phyloP scores from a whole-genome alignment of 2,888 invertebrate species.

The Petrolisthes manimaculis region DNA sequence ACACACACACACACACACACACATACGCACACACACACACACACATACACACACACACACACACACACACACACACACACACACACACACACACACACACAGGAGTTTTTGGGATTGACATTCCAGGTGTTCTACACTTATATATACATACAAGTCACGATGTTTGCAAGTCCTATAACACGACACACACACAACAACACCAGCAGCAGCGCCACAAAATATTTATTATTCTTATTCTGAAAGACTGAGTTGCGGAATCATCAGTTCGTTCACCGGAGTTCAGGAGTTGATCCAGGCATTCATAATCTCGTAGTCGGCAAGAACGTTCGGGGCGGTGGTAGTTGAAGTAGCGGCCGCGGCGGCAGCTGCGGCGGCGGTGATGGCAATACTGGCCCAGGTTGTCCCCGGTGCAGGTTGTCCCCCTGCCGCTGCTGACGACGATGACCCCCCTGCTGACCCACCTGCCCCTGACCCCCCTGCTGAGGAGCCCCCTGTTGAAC shows the following conservation, averaged over 20 bases:
- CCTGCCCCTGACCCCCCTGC: background rate
- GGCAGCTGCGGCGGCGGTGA: slow-evolving; percentile 35
- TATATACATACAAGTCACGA: too few relatives aligned
- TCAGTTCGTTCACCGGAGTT: background rate
- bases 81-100: too few relatives aligned
- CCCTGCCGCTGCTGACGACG: background rate
- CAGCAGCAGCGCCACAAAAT: background rate
- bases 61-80: background rate
- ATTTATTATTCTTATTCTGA: background rate
- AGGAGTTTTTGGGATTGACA: too few relatives aligned
- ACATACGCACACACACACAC: too few relatives aligned
- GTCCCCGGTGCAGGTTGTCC: background rate
- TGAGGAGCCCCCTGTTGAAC: background rate
- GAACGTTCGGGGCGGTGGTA: slow-evolving; percentile 55
- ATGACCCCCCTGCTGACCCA: background rate
- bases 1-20: background rate
- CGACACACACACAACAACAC: too few relatives aligned
- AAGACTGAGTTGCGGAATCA: slow-evolving; percentile 1
- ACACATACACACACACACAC: background rate
- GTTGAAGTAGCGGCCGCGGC: slow-evolving; percentile 36
- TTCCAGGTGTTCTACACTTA: too few relatives aligned
- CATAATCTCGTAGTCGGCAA: slow-evolving; percentile 64
- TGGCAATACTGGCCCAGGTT: slow-evolving; percentile 41
- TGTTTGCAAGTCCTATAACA: too few relatives aligned
- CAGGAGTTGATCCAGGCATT: slow-evolving; percentile 66